These are phyloP conservation scores for Thaumetopoea pityocampa DNA, from an alignment of 1,140 invertebrate species.

Conservation along the genomic window DNA sequence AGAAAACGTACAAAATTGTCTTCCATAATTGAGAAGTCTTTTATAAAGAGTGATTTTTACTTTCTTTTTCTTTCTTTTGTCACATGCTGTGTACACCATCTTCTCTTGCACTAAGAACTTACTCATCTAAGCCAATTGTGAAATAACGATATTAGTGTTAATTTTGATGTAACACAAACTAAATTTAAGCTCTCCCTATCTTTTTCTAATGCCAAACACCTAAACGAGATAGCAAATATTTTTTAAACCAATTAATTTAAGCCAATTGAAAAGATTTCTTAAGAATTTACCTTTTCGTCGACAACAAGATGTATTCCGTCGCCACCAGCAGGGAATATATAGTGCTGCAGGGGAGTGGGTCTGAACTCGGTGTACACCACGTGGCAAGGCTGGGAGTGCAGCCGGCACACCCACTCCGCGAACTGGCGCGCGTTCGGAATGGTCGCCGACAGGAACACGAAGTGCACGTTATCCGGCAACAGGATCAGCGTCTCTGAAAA, in stretches of 20 bases:
- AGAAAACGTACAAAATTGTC: no score
- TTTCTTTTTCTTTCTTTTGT: no score
- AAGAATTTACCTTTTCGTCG: conserved; percentile 86
- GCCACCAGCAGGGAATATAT: conserved; percentile 95
- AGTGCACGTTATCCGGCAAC: conserved; percentile 97
- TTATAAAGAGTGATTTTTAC: no score
- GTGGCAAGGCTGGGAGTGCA: conserved; percentile 98
- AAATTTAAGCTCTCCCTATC: no score
- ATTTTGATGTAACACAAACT: no score
- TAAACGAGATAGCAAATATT: no score
- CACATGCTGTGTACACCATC: no score
- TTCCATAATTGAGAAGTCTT: no score
- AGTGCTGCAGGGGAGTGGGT: conserved; percentile 98
- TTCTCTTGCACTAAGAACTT: no score
- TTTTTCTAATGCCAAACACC: no score
- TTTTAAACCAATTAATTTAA: not conserved
- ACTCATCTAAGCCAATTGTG: no score
- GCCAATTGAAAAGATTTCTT: not conserved
- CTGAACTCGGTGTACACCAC: conserved; percentile 99
- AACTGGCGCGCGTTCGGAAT: conserved; percentile 99
- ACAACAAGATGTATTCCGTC: conserved; percentile 98
- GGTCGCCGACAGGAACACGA: conserved; percentile 99
- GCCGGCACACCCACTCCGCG: conserved; percentile 98
- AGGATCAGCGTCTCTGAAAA: conserved; percentile 95
- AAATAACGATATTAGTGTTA: not conserved